Conservation (phyloP, 1,140 invertebrate species). For the Hestina assimilis region DNA sequence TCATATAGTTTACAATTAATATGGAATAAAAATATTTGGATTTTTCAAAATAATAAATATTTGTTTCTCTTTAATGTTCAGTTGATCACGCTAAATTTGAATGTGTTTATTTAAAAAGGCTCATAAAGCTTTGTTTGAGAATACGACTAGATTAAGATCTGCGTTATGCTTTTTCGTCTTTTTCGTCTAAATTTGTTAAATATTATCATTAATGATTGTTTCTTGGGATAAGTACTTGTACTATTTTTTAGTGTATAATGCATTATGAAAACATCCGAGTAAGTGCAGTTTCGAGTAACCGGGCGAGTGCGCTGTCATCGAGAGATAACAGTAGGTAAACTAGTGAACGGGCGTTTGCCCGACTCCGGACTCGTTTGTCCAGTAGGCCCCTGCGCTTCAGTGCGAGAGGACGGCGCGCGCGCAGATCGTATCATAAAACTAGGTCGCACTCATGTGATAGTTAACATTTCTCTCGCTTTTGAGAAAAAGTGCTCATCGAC, state of each 20-base stretch:
- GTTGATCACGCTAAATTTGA: no score
- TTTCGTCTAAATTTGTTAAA: no score
- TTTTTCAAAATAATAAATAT: no score
- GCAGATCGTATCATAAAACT: slow-evolving; percentile 45
- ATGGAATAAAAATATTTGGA: no score
- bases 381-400: slow-evolving; percentile 60
- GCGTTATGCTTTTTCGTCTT: no score
- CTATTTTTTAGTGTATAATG: neutral
- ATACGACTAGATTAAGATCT: no score
- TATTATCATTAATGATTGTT: no score
- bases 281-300: slow-evolving; percentile 38
- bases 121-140: no score
- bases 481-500: slow-evolving; percentile 59
- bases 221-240: neutral
- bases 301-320: slow-evolving; percentile 47
- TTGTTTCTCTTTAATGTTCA: no score
- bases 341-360: slow-evolving; percentile 51
- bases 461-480: slow-evolving; percentile 52
- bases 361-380: slow-evolving; percentile 24
- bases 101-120: no score
- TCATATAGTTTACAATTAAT: no score
- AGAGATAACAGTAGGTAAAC: slow-evolving; percentile 64
- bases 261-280: slow-evolving; percentile 40
- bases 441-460: slow-evolving; percentile 62
- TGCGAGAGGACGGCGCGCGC: slow-evolving; percentile 55